A percentile compares a stretch with the other conserved stretches of the same genome.
Evolutionary conservation across 2,113 vertebrate genomes (phyloP).

Genomic region (Theristicus caerulescens): DNA sequence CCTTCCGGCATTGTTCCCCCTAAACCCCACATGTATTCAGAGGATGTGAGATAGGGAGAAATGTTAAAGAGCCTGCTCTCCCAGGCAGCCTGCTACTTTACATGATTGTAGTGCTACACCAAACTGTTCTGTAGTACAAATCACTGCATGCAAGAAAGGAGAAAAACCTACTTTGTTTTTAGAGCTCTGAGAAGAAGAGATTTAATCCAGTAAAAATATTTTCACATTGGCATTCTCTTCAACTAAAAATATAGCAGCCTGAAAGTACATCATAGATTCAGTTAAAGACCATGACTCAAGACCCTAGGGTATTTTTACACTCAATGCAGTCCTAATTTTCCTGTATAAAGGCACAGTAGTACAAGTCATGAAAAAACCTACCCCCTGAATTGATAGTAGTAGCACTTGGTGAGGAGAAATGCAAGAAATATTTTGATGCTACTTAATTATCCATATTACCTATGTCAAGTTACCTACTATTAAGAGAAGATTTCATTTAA

Average conservation of each 20-base stretch:
- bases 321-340: neutral
- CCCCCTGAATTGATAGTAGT: neutral
- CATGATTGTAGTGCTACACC: neutral
- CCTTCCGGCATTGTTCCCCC: rapidly evolving
- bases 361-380: neutral
- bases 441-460: neutral
- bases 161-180: neutral
- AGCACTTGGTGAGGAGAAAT: neutral
- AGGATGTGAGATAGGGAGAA: neutral
- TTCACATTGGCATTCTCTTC: neutral
- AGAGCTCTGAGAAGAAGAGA: neutral
- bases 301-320: neutral
- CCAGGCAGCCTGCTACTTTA: neutral
- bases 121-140: neutral
- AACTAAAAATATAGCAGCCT: neutral
- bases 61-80: neutral
- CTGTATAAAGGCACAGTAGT: neutral
- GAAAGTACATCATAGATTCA: neutral
- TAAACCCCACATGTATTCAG: neutral
- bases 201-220: neutral
- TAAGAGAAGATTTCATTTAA: neutral
- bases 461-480: neutral
- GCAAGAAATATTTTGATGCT: neutral
- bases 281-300: neutral
- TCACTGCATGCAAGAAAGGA: neutral